Conservation (phyloP, 2,888 invertebrate genomes). For the Paralinhomoeus sp. region DNA sequence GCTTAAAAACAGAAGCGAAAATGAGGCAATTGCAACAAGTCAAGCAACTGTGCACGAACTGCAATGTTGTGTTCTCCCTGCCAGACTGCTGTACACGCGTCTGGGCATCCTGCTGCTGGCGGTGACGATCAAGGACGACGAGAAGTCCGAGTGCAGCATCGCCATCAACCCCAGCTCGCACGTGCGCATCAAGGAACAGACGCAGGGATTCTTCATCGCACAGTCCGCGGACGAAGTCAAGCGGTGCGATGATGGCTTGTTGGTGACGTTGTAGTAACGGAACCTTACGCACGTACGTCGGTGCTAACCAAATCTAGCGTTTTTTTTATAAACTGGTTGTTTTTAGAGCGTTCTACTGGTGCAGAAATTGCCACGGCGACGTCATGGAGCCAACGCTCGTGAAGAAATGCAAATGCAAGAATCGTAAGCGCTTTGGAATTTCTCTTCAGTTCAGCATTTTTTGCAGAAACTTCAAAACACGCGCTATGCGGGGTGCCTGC, state of each 20-base stretch:
- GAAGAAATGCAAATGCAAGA: conserved; percentile 99
- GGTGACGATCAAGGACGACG: conserved; percentile 65
- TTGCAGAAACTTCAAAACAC: too few species aligned
- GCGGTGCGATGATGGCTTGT: too few species aligned
- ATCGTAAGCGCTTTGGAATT: conserved; percentile 99
- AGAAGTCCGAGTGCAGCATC: conserved; percentile 62
- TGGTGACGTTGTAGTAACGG: too few species aligned
- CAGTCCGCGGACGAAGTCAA: conserved; percentile 99
- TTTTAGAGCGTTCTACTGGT: conserved; percentile 95
- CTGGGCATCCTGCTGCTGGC: conserved; percentile 83
- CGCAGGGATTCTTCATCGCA: conserved; percentile 99
- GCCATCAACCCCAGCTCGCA: conserved; percentile 84
- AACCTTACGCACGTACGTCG: too few species aligned
- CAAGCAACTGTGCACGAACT: too few species aligned
- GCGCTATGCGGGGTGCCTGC: too few species aligned
- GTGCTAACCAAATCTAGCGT: too few species aligned
- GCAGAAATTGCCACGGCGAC: conserved; percentile 95
- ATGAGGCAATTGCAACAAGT: too few species aligned
- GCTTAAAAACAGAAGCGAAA: too few species aligned
- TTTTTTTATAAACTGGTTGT: too few species aligned
- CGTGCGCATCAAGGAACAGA: conserved; percentile 77
- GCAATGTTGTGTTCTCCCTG: too few species aligned
- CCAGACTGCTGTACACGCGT: conserved; percentile 92
- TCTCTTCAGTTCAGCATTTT: too few species aligned
- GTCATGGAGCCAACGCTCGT: conserved; percentile 93